Evolutionary conservation across 2,797 vertebrate species (phyloP).

Genomic region (Sebastes vulpes): DNA sequence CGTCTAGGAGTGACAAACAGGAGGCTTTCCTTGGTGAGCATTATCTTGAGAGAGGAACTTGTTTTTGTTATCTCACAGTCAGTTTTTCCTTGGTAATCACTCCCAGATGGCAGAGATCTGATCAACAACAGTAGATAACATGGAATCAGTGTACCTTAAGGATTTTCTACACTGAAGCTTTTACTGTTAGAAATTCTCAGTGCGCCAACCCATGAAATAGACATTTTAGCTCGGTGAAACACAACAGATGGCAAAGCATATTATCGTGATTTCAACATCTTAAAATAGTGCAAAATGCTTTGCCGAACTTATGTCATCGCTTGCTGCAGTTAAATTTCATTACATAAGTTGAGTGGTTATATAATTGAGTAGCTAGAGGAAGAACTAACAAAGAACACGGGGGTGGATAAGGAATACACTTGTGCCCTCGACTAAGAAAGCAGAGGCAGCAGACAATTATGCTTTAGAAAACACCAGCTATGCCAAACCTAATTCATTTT

Average conservation of each 20-base stretch:
- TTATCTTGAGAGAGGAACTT: conserved; percentile 37
- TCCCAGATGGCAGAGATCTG: conserved; percentile 37
- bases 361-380: conserved; percentile 62
- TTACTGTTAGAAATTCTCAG: neutral
- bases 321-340: conserved; percentile 48
- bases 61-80: conserved; percentile 41
- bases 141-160: neutral
- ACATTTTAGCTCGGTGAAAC: neutral
- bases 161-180: neutral
- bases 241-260: conserved; percentile 26
- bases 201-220: neutral
- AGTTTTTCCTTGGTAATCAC: conserved; percentile 32
- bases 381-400: conserved; percentile 53
- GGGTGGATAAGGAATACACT: conserved; percentile 49
- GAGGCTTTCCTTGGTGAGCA: conserved; percentile 8
- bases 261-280: conserved; percentile 32
- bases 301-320: conserved; percentile 55
- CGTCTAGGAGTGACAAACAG: neutral
- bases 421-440: conserved; percentile 34
- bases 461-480: neutral
- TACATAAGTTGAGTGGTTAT: conserved; percentile 72
- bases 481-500: conserved; percentile 1
- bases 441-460: conserved; percentile 25
- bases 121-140: conserved; percentile 27
- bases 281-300: conserved; percentile 44